These are phyloP conservation scores for Sepioteuthis lessoniana DNA, from an alignment of 2,888 invertebrate genomes.

Conservation along the genomic window DNA sequence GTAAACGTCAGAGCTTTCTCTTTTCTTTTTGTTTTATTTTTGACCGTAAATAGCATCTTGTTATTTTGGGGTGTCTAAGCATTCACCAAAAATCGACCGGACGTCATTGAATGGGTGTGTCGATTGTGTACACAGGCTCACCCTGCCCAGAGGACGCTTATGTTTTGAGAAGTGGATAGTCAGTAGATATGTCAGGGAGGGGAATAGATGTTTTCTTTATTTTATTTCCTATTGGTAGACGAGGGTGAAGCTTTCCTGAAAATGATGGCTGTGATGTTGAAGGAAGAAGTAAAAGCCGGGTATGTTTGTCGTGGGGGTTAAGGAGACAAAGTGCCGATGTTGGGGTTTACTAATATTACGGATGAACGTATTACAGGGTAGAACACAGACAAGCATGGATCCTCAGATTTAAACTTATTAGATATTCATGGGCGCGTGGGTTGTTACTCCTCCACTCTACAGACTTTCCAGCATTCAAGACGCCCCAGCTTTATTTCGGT, in stretches of 20 bases:
- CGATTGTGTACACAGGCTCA: too few species aligned
- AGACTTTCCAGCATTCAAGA: background rate
- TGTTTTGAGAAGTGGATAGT: too few species aligned
- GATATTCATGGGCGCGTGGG: background rate
- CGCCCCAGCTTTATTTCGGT: background rate
- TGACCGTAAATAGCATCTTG: background rate
- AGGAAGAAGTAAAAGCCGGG: background rate
- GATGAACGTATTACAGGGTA: background rate
- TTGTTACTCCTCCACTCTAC: background rate
- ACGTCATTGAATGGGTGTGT: too few species aligned
- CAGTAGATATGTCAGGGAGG: too few species aligned
- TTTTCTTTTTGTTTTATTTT: too few species aligned
- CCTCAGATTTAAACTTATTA: background rate
- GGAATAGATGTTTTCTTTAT: too few species aligned
- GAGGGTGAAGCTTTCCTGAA: too few species aligned
- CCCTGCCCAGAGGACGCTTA: too few species aligned
- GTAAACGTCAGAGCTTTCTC: background rate
- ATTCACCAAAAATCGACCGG: too few species aligned
- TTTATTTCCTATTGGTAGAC: too few species aligned
- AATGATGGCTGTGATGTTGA: background rate
- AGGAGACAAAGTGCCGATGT: background rate
- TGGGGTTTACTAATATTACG: background rate
- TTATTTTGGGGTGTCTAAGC: background rate
- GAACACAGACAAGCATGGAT: background rate
- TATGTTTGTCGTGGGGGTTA: background rate